Percentiles rank a stretch among this genome's conserved stretches.
phyloP scores from a whole-genome alignment of 2,797 vertebrate genomes.

The Cheirogaleus major region DNA sequence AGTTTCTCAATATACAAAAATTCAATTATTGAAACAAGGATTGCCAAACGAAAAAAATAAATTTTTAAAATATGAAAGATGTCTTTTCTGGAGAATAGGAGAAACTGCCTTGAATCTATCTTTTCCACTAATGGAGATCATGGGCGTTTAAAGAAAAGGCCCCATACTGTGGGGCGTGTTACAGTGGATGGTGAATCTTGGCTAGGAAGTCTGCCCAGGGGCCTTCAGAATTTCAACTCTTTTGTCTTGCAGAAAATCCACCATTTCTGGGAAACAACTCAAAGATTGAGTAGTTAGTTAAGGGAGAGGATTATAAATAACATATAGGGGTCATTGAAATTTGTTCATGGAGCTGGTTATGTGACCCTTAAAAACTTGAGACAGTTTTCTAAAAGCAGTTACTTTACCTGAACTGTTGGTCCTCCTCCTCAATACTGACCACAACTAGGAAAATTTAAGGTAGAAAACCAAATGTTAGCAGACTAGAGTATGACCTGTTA shows the following conservation, averaged over 20 bases:
- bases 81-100: too few species aligned
- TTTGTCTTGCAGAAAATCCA: neutral
- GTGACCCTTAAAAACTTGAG: neutral
- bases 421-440: neutral
- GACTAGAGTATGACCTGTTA: neutral
- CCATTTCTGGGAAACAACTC: neutral
- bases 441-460: neutral
- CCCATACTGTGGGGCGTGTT: neutral
- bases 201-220: neutral
- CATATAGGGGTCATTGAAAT: neutral
- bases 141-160: neutral
- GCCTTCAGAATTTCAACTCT: neutral
- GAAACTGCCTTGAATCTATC: too few species aligned
- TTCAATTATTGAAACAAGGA: neutral
- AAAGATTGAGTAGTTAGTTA: neutral
- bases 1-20: neutral
- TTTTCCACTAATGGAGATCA: too few species aligned
- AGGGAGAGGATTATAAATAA: neutral
- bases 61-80: neutral
- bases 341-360: neutral
- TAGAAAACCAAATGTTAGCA: neutral
- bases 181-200: neutral
- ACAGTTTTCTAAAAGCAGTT: neutral
- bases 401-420: neutral
- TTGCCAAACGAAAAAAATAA: neutral